A percentile compares a stretch with the other conserved stretches of the same genome.
phyloP scores from a whole-genome alignment of 2,797 vertebrate genomes.

The Remorina albescens region DNA sequence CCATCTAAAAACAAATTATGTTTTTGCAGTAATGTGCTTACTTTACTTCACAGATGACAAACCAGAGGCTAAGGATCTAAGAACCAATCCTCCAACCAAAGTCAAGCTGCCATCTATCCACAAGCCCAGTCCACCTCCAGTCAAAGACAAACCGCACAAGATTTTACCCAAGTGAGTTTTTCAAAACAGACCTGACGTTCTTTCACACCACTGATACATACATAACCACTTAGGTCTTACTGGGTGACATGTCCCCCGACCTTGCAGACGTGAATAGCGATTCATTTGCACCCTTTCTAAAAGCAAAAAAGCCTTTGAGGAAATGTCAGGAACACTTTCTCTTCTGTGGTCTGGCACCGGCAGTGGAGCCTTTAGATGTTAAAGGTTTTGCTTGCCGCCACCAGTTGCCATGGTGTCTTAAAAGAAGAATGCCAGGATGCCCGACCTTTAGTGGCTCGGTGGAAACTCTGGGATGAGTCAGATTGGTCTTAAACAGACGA shows the following conservation, averaged over 20 bases:
- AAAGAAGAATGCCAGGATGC: constrained; percentile 79
- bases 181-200: constrained; percentile 5
- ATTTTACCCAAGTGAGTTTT: constrained; percentile 84
- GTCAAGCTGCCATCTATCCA: constrained; percentile 80
- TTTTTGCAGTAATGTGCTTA: not conserved
- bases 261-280: constrained; percentile 32
- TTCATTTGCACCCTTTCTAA: constrained; percentile 52
- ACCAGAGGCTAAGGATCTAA: constrained; percentile 80
- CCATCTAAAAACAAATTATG: not conserved
- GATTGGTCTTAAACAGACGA: constrained; percentile 59
- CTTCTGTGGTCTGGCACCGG: constrained; percentile 58
- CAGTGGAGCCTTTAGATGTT: constrained; percentile 49
- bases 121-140: constrained; percentile 84
- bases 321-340: constrained; percentile 71
- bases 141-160: constrained; percentile 84
- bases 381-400: constrained; percentile 59
- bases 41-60: constrained; percentile 68
- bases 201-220: constrained; percentile 6
- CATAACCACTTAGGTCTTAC: constrained; percentile 1
- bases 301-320: constrained; percentile 39
- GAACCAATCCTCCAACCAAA: constrained; percentile 82
- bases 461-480: constrained; percentile 83
- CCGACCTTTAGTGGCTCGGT: constrained; percentile 70
- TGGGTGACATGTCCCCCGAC: constrained; percentile 1
- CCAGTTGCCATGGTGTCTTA: constrained; percentile 70